A percentile compares a stretch with the other conserved stretches of the same genome.
These are phyloP conservation scores for Sinocyclocheilus anophthalmus DNA, from an alignment of 2,113 vertebrate genomes.

Conservation along the genomic window DNA sequence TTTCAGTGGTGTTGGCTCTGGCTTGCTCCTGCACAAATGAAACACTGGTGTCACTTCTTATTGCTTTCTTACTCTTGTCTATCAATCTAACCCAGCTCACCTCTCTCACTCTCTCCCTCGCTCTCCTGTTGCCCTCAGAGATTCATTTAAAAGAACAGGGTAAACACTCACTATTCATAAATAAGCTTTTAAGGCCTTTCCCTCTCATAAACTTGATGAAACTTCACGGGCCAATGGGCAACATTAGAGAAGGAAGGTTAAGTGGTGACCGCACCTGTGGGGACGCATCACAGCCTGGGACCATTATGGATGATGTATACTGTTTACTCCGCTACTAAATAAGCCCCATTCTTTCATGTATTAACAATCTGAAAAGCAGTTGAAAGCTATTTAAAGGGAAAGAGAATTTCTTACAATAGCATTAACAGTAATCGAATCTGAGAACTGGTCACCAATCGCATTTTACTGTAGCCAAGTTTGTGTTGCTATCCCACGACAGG, in stretches of 20 bases:
- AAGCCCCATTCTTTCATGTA: constrained; percentile 3
- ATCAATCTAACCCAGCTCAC: constrained; percentile 25
- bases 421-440: constrained; percentile 29
- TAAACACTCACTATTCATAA: constrained; percentile 76
- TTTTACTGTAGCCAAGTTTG: constrained; percentile 43
- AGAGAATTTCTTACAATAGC: constrained; percentile 28
- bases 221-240: constrained; percentile 65
- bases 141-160: constrained; percentile 71
- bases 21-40: not conserved
- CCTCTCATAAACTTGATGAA: constrained; percentile 71
- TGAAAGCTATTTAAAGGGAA: constrained; percentile 33
- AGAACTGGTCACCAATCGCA: constrained; percentile 17
- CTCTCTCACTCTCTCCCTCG: constrained; percentile 48
- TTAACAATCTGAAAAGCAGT: constrained; percentile 34
- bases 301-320: constrained; percentile 31
- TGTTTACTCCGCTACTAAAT: constrained; percentile 25
- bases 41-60: constrained; percentile 36
- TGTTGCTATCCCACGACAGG: constrained; percentile 40
- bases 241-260: constrained; percentile 63
- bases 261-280: constrained; percentile 53
- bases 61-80: constrained; percentile 45
- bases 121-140: constrained; percentile 44
- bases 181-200: constrained; percentile 69
- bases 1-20: not conserved
- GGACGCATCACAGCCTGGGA: constrained; percentile 28